These are phyloP conservation scores for Pseudachorutes palmiensis DNA, from an alignment of 1,140 invertebrate genomes.

Conservation along the genomic window DNA sequence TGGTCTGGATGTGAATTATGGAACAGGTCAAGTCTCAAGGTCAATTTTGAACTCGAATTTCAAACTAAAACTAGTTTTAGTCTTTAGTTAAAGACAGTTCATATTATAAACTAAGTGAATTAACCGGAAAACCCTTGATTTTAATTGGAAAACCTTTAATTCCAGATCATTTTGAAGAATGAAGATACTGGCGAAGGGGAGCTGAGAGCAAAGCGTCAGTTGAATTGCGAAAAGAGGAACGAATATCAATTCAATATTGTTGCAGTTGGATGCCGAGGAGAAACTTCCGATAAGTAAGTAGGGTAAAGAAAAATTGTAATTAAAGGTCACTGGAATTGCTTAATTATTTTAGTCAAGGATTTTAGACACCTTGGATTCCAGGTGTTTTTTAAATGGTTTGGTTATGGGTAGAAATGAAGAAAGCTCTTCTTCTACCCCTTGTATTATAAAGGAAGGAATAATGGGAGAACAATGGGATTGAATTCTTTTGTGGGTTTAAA, in stretches of 20 bases:
- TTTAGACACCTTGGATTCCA: no score
- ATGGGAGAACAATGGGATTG: neutral
- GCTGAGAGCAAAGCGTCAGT: slow-evolving; percentile 64
- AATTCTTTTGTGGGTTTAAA: neutral
- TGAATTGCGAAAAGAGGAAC: slow-evolving; percentile 88
- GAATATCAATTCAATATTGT: slow-evolving; percentile 94
- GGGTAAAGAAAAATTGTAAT: no score
- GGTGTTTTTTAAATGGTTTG: no score
- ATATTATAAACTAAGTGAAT: neutral
- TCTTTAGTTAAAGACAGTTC: neutral
- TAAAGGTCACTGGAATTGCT: no score
- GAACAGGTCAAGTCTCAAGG: no score
- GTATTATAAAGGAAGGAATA: no score
- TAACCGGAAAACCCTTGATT: slow-evolving; percentile 6
- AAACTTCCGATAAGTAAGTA: slow-evolving; percentile 71
- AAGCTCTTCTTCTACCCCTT: no score
- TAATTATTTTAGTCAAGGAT: no score
- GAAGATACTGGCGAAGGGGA: slow-evolving; percentile 50
- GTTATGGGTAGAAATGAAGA: no score
- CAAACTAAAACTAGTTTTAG: no score
- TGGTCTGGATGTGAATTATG: no score
- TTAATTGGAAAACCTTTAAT: slow-evolving; percentile 20
- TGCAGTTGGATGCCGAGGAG: slow-evolving; percentile 77
- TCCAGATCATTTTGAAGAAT: slow-evolving; percentile 50
- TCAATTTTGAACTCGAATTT: no score